Percentiles rank a stretch among this genome's conserved stretches.
phyloP scores from a whole-genome alignment of 1,140 invertebrate species.

The Charaxes varanes region DNA sequence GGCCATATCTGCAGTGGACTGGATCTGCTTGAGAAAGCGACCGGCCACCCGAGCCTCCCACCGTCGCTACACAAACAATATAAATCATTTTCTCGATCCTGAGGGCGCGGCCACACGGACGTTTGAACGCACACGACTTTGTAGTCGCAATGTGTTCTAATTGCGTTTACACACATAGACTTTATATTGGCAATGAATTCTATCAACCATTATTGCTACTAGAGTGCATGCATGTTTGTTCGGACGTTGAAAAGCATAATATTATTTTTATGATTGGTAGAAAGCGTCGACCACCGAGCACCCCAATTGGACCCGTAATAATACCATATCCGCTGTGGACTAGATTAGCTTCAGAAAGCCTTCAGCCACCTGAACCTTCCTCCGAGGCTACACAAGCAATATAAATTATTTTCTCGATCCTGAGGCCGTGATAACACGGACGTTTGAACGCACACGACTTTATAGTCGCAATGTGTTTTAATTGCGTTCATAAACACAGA shows the following conservation, averaged over 20 bases:
- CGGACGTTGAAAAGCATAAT: no score
- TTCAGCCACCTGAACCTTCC: constrained; percentile 46
- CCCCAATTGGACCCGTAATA: constrained; percentile 69
- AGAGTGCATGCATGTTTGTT: no score
- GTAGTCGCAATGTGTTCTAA: no score
- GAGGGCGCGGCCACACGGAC: constrained; percentile 42
- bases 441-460: no score
- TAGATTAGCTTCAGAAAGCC: constrained; percentile 71
- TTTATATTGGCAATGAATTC: no score
- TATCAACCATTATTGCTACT: no score
- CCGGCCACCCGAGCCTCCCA: constrained; percentile 45
- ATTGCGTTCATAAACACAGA: no score
- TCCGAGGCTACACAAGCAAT: constrained; percentile 64
- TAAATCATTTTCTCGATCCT: constrained; percentile 69
- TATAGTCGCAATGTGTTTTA: no score
- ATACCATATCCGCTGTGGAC: constrained; percentile 72
- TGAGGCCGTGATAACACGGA: constrained; percentile 43
- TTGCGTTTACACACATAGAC: no score
- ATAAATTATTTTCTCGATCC: constrained; percentile 69
- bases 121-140: no score
- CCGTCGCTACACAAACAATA: constrained; percentile 66
- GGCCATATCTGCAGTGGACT: constrained; percentile 71
- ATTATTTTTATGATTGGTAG: constrained; percentile 69
- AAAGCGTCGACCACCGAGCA: constrained; percentile 60
- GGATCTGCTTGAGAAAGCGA: constrained; percentile 72